Conservation (phyloP, 2,797 vertebrate genomes). For the Sebastes matsubarae region DNA sequence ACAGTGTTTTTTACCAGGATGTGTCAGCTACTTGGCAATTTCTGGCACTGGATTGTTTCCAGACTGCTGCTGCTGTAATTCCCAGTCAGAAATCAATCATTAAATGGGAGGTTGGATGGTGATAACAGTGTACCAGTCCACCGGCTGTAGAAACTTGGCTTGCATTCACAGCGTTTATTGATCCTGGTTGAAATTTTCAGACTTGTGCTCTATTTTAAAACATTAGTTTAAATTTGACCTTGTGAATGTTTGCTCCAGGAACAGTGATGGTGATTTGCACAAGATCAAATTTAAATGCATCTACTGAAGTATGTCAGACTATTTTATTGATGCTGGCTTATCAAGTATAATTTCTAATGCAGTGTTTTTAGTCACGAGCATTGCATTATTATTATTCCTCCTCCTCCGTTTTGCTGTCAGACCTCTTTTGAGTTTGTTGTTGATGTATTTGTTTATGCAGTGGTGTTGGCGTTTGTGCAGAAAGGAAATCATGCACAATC, state of each 20-base stretch:
- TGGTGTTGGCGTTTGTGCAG: neutral
- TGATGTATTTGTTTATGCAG: constrained; percentile 22
- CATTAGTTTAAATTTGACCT: neutral
- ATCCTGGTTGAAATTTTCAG: neutral
- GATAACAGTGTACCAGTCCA: constrained; percentile 6
- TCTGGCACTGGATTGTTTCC: neutral
- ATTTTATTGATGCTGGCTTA: constrained; percentile 17
- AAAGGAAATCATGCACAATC: constrained; percentile 33
- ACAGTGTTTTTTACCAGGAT: neutral
- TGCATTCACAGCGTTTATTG: neutral
- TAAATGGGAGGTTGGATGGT: constrained; percentile 6
- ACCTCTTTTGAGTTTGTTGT: neutral
- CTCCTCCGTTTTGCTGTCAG: neutral
- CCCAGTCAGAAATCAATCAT: constrained; percentile 46
- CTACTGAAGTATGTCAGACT: neutral
- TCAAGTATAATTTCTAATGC: constrained; percentile 18
- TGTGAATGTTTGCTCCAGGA: neutral
- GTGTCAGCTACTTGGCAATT: neutral
- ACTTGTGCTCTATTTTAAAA: neutral
- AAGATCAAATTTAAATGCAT: constrained; percentile 4
- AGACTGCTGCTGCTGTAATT: constrained; percentile 35
- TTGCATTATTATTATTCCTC: neutral
- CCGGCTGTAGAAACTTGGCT: neutral
- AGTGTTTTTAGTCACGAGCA: neutral
- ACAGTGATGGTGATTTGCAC: neutral